phyloP scores from a whole-genome alignment of 2,888 invertebrate species.

The Dryococelus australis region DNA sequence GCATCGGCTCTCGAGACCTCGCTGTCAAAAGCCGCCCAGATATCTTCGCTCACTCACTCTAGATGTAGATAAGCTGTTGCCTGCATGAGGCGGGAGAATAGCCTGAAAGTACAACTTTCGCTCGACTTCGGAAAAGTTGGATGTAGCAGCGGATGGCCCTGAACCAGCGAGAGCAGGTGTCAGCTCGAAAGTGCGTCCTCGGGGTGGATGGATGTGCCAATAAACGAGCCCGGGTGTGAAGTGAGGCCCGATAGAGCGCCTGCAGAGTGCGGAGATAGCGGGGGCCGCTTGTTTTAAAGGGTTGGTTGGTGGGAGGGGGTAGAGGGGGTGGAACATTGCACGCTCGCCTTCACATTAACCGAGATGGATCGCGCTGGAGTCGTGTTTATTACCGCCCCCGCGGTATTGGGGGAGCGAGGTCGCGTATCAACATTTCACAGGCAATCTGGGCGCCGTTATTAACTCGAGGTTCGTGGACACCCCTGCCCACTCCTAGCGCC shows the following conservation, averaged over 20 bases:
- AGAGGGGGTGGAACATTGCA: not conserved
- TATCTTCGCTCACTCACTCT: no score
- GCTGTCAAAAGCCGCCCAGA: no score
- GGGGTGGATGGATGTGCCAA: not conserved
- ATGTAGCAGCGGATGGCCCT: no score
- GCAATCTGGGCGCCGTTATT: not conserved
- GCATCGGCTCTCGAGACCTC: no score
- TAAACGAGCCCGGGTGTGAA: not conserved
- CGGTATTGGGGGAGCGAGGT: not conserved
- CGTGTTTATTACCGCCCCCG: not conserved
- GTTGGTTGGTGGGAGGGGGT: not conserved
- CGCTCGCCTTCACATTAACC: not conserved
- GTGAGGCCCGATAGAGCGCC: not conserved
- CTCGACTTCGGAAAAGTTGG: no score
- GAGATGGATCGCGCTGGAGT: not conserved
- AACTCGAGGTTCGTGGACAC: not conserved
- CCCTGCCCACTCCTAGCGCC: not conserved
- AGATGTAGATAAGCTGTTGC: no score
- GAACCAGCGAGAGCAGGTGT: not conserved
- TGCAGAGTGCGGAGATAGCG: not conserved
- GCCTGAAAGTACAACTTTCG: no score
- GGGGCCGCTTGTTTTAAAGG: not conserved
- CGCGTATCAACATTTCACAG: constrained; percentile 3
- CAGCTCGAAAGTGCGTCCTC: not conserved
- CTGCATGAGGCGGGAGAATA: no score